Evolutionary conservation across 64 coral and sea anemone species (phyloP), one percentile per base, ranked within the genome.

Genomic region (Montipora sp.): DNA sequence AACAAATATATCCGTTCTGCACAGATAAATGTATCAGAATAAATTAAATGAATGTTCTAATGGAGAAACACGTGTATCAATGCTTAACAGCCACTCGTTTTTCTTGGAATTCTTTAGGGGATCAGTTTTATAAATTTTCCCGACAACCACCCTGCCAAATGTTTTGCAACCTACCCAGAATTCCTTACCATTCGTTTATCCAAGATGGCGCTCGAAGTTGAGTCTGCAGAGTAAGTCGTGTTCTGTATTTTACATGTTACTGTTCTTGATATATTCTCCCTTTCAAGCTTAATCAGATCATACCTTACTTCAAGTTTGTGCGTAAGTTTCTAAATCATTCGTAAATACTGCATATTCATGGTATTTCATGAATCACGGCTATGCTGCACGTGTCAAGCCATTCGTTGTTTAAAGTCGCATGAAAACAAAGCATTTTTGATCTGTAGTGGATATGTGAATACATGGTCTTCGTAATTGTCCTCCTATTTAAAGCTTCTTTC

Each of bases 151-250:
- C 77, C 51, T 3, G 53, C 53, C 53, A 8, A 11, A 8, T 63
- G 6, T 3, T 49, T 75, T 75, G 77, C 24, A 57, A 55, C 13
- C 57, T 60, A 68, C 88, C 91, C 95, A 90, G 80, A 22, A 68
- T 79, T 7, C 59, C 73, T 90, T 90, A 91, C 91, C 48, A 16
- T 80, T 43, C 66, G 16, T 45, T 68, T 49, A 82, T 93, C 57
- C 98, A 99, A 99, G 89, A 99, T 99, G 98, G 98, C 98, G 98
- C 94, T 99, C 22, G 98, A 99, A 96, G 98, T 99, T 59, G 98
- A 99, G 70, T 96, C 94, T 72, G 94, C 98, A 70, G 98, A 99
- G 98, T 99, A 84, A 99, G 98, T 94, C 18, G 7, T 71, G 77
- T 75, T 70, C 16, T 45, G 10, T 27, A 77, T 87, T 15, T 74